Evolutionary conservation across 2,113 vertebrate genomes (phyloP).

Genomic region (Tragelaphus strepsiceros): DNA sequence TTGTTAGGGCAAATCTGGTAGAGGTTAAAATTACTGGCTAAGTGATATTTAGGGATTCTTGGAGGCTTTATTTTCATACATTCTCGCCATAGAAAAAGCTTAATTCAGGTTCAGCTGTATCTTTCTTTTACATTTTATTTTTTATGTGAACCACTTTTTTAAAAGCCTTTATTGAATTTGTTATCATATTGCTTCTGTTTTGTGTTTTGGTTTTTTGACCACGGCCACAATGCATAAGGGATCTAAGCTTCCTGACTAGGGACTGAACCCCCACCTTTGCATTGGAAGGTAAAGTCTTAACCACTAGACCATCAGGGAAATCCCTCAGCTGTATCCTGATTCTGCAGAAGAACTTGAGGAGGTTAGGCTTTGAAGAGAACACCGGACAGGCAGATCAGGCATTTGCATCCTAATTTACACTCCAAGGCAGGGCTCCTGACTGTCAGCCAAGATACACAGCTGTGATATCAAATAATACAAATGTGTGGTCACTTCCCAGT

Average conservation of each 20-base stretch:
- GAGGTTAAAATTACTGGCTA: background rate
- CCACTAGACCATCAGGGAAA: background rate
- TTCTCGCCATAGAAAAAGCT: background rate
- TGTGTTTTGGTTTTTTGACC: background rate
- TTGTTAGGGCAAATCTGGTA: background rate
- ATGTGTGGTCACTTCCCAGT: background rate
- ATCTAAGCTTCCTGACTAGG: background rate
- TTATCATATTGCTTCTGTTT: background rate
- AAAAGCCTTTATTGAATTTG: background rate
- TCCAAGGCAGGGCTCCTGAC: background rate
- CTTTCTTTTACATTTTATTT: background rate
- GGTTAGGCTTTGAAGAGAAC: background rate
- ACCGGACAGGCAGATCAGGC: background rate
- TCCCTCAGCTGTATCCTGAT: background rate
- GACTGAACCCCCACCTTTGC: background rate
- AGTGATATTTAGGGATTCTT: background rate
- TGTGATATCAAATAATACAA: background rate
- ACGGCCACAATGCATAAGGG: background rate
- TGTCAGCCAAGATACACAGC: accelerated
- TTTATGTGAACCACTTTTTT: background rate
- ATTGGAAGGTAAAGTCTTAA: background rate
- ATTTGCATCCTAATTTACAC: background rate
- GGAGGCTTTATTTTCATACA: background rate
- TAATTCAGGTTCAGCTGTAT: background rate
- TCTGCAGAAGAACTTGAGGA: background rate